Conservation (phyloP, 2,888 invertebrate species). For the Bombyx huttoni region DNA sequence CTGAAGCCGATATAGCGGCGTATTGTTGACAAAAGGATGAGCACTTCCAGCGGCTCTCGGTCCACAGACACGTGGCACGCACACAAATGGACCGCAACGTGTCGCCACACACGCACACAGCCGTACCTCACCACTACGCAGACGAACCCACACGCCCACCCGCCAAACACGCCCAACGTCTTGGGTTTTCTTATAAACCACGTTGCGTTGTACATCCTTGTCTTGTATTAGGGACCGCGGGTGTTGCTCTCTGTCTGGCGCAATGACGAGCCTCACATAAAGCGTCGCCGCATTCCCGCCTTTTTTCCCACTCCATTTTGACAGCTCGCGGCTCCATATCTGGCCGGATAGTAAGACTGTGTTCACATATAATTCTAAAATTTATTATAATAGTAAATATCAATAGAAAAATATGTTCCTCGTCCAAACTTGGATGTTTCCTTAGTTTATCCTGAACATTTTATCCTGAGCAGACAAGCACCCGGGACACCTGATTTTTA, state of each 20-base stretch:
- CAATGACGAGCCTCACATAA: constrained; percentile 73
- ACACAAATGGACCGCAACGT: constrained; percentile 8
- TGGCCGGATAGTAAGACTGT: constrained; percentile 64
- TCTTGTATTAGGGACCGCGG: constrained; percentile 22
- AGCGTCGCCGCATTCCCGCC: constrained; percentile 73
- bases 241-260: constrained; percentile 42
- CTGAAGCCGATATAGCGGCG: constrained; percentile 55
- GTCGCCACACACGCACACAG: constrained; percentile 35
- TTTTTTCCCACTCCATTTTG: constrained; percentile 74
- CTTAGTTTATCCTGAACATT: too few species aligned
- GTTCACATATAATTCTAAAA: constrained; percentile 36
- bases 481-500: too few species aligned
- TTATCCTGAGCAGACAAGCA: too few species aligned
- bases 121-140: constrained; percentile 38
- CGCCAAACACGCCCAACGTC: constrained; percentile 73
- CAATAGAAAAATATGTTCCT: not conserved
- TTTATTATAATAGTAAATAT: not conserved
- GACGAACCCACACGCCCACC: constrained; percentile 65
- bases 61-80: constrained; percentile 37
- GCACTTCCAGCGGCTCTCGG: constrained; percentile 28
- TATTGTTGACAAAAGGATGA: constrained; percentile 70
- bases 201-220: constrained; percentile 61
- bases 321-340: constrained; percentile 73
- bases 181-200: constrained; percentile 73
- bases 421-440: not conserved